These are phyloP conservation scores for Paracentrotus lividus DNA, from an alignment of 53 echinoderm and acorn worm genomes.

Conservation along the genomic window DNA sequence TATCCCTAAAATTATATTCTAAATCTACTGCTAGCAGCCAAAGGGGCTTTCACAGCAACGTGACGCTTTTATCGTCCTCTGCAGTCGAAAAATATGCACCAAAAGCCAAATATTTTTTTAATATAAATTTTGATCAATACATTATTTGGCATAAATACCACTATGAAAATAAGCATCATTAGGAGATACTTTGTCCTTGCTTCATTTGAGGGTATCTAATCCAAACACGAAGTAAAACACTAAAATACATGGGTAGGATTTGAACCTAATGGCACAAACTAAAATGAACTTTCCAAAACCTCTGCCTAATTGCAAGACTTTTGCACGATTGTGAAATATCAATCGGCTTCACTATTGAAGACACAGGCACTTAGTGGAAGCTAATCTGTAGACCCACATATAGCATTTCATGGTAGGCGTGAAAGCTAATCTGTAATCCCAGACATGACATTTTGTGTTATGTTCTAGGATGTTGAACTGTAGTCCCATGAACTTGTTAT, in stretches of 20 bases:
- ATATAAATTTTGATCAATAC: too few species aligned
- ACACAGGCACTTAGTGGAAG: not conserved
- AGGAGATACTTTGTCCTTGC: too few species aligned
- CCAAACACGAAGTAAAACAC: not conserved
- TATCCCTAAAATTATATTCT: too few species aligned
- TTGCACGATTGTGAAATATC: not conserved
- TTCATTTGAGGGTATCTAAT: too few species aligned
- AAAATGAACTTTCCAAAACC: too few species aligned
- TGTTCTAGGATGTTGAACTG: not conserved
- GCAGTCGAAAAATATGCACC: too few species aligned
- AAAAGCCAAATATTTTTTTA: too few species aligned
- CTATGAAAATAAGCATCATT: too few species aligned
- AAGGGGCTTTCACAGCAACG: too few species aligned
- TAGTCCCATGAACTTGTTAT: not conserved
- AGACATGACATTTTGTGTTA: not conserved
- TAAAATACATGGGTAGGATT: not conserved
- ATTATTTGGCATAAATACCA: too few species aligned
- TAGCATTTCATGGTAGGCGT: not conserved
- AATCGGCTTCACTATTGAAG: not conserved
- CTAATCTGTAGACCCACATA: not conserved
- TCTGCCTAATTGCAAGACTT: not conserved
- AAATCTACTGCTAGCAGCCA: too few species aligned
- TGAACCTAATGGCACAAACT: not conserved
- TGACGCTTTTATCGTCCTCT: too few species aligned
- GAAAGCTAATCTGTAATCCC: not conserved